Evolutionary conservation across 2,797 vertebrate genomes (phyloP).

Genomic region (Molothrus ater): DNA sequence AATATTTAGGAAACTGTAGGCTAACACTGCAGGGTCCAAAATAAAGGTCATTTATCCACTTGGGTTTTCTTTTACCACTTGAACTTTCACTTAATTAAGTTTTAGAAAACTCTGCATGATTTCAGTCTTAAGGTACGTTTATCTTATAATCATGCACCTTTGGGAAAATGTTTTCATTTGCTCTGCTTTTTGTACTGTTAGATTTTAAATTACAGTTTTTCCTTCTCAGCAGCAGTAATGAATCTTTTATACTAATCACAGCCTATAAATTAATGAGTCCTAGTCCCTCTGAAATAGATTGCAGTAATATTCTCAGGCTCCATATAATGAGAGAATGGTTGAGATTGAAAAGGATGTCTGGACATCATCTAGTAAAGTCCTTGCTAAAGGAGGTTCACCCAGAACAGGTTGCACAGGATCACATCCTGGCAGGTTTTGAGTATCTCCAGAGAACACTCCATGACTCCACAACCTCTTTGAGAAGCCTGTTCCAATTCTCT

Average conservation of each 20-base stretch:
- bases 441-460: background rate
- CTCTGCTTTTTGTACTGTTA: background rate
- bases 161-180: background rate
- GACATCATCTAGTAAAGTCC: too few species aligned
- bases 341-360: background rate
- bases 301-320: background rate
- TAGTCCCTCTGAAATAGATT: background rate
- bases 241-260: background rate
- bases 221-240: background rate
- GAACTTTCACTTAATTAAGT: slow-evolving; percentile 7
- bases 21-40: background rate
- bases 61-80: background rate
- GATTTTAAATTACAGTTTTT: background rate
- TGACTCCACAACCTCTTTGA: background rate
- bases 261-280: background rate
- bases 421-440: background rate
- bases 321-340: background rate
- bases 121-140: background rate
- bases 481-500: background rate
- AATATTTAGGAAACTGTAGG: slow-evolving; percentile 24
- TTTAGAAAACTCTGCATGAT: slow-evolving; percentile 2
- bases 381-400: background rate
- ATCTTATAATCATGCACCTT: background rate
- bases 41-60: background rate
- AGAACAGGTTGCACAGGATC: background rate